Conservation (phyloP, 2,797 vertebrate genomes). For the Bovichtus variegatus region DNA sequence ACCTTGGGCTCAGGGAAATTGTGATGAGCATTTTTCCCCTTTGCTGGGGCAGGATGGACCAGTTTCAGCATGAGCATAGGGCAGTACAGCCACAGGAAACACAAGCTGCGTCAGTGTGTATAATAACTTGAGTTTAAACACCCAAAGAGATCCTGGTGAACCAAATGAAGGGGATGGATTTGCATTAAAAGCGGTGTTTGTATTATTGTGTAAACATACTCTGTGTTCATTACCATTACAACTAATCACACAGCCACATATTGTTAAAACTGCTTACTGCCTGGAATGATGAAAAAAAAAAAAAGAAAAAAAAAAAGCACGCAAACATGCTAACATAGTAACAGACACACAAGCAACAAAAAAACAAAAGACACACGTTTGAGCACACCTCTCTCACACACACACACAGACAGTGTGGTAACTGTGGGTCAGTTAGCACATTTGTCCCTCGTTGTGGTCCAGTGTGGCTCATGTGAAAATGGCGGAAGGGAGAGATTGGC, state of each 20-base stretch:
- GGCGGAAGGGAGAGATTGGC: constrained; percentile 59
- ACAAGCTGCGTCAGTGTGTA: constrained; percentile 3
- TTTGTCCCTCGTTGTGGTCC: constrained; percentile 57
- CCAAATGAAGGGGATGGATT: constrained; percentile 27
- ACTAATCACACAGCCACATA: constrained; percentile 34
- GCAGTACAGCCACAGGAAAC: constrained; percentile 1
- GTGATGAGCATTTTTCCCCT: not conserved
- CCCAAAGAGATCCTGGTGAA: constrained; percentile 23
- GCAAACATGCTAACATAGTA: not conserved
- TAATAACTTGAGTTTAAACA: constrained; percentile 8
- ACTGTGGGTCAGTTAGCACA: constrained; percentile 70
- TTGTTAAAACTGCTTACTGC: constrained; percentile 17
- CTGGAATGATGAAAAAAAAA: constrained; percentile 9
- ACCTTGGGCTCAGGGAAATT: not conserved
- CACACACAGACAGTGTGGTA: constrained; percentile 35
- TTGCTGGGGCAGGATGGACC: not conserved
- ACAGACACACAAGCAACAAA: constrained; percentile 9
- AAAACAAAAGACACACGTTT: not conserved
- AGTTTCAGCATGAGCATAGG: not conserved
- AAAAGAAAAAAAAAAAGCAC: constrained; percentile 16
- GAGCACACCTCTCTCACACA: constrained; percentile 3
- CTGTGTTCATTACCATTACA: constrained; percentile 31
- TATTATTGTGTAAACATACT: constrained; percentile 39
- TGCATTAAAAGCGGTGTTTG: constrained; percentile 47
- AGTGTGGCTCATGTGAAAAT: constrained; percentile 58